Evolutionary conservation across 2,888 invertebrate species (phyloP), one percentile per base, ranked within the genome.

Genomic region (Cheilosia soror): DNA sequence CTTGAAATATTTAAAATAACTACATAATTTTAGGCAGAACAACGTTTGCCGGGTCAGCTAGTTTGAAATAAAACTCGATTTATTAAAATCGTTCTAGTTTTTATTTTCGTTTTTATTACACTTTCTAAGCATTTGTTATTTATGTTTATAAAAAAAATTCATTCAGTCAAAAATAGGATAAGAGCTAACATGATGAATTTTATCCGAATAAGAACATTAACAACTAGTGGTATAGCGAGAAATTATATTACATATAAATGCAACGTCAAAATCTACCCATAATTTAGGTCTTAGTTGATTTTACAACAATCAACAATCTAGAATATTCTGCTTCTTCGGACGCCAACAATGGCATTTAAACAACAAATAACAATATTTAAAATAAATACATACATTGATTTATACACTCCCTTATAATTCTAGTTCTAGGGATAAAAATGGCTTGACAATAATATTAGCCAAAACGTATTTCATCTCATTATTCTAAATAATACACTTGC

Each of bases 211-310:
- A 27, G 44, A 53, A 60, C 53, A 58, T 40, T 79, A 47, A 55
- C n/a, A 66, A 49, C 71, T 66, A 75, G 3, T 49, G 63, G 37
- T 63, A 11, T 75, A 75, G 71, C 65, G 68, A 75, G 27, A 84
- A 13, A 78, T 57, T 73, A 75, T 80, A 84, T 71, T 66, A 84
- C 80, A 80, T 76, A 51, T 84, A 84, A 84, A 84, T 84, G 84
- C 84, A 84, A 80, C 71, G 58, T 66, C 44, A 15, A 72, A 71
- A 51, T 57, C 47, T 57, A 68, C 33, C 5, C 72, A 66, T 60
- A 62, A 27, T 40, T 15, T 31, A 63, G 40, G 29, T 42, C 11
- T 11, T 13, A 40, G 42, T 20, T 57, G 15, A 77, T 71, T 63
- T 6, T 9, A 51, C 55, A 63, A 63, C 55, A 20, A 27, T 66